phyloP scores from a whole-genome alignment of 2,888 invertebrate genomes.

The Polyommatus icarus region DNA sequence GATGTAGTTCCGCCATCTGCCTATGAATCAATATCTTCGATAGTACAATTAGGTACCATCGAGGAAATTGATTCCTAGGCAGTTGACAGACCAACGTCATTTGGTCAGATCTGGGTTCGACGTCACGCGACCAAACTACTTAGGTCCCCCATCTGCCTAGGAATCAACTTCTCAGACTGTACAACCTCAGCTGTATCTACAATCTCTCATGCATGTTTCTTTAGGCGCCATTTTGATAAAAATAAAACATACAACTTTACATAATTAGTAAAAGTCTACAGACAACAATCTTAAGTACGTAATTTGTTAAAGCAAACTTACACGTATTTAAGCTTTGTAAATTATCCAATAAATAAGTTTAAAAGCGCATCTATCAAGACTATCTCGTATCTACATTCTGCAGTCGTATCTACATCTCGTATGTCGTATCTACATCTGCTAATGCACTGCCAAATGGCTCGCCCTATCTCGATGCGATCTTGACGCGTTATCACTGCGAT shows the following conservation, averaged over 20 bases:
- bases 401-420: not conserved
- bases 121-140: no score
- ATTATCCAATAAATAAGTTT: constrained; percentile 6
- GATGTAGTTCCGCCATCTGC: no score
- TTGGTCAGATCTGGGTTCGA: no score
- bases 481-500: not conserved
- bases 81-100: no score
- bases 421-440: not conserved
- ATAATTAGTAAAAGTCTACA: not conserved
- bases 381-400: not conserved
- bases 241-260: not conserved
- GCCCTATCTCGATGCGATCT: constrained; percentile 12
- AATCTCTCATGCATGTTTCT: not conserved
- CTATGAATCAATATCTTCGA: no score
- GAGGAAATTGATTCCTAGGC: no score
- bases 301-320: not conserved
- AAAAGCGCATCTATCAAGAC: not conserved
- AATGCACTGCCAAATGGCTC: constrained; percentile 16
- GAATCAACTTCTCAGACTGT: no score
- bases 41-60: no score
- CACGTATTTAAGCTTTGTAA: constrained; percentile 5
- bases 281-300: not conserved
- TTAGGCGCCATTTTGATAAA: not conserved
- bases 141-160: no score
- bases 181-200: not conserved